A percentile compares a stretch with the other conserved stretches of the same genome.
These are phyloP conservation scores for Sebastes miniatus DNA, from an alignment of 2,797 vertebrate genomes.

Conservation along the genomic window DNA sequence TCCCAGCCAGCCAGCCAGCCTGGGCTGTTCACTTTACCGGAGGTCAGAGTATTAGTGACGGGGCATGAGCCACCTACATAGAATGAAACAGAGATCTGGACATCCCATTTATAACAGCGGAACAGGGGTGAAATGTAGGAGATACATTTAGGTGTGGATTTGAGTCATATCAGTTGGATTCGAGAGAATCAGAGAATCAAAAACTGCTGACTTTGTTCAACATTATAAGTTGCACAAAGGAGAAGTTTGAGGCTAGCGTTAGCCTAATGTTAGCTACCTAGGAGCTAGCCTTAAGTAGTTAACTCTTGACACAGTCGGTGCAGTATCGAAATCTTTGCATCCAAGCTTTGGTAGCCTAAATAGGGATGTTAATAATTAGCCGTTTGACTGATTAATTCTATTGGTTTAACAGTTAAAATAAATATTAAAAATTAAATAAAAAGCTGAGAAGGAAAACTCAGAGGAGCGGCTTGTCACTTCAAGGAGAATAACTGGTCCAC, in stretches of 20 bases:
- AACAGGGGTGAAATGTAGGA: background rate
- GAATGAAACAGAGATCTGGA: background rate
- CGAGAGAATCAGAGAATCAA: background rate
- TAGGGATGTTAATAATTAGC: no score
- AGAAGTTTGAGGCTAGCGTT: background rate
- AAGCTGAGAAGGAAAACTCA: no score
- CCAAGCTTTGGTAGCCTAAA: no score
- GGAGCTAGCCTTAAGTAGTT: background rate
- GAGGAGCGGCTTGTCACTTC: no score
- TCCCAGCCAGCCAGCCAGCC: conserved; percentile 7
- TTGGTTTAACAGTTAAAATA: no score
- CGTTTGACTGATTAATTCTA: no score
- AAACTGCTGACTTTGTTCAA: background rate
- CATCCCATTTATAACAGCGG: background rate
- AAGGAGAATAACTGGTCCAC: no score
- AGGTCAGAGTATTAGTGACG: conserved; percentile 1
- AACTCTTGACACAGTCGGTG: background rate
- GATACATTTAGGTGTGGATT: background rate
- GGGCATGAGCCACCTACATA: background rate
- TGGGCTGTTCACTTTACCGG: background rate
- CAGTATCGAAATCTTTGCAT: no score
- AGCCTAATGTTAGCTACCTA: background rate
- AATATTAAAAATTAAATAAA: no score
- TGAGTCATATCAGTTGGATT: background rate
- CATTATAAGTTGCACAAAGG: background rate